A percentile compares a stretch with the other conserved stretches of the same genome.
These are phyloP conservation scores for Rhabdornis inornatus DNA, from an alignment of 2,113 vertebrate species.

Conservation along the genomic window DNA sequence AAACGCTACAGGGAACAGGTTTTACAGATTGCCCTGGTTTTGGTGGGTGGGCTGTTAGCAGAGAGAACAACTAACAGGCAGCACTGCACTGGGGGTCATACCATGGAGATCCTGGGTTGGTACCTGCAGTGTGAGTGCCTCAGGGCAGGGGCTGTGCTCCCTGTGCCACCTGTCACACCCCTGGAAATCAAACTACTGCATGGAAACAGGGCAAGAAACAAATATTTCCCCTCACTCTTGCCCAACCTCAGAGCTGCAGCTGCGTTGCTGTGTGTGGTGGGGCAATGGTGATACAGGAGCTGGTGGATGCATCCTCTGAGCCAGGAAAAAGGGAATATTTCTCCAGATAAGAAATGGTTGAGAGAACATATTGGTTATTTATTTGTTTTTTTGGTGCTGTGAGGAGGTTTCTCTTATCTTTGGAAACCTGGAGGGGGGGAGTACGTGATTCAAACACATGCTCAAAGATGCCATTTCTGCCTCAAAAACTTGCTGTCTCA, in stretches of 20 bases:
- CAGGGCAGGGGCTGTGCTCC: not conserved
- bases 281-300: not conserved
- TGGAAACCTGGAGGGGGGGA: not conserved
- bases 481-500: not conserved
- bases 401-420: not conserved
- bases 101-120: fast-evolving
- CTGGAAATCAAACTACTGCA: not conserved
- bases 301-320: not conserved
- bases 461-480: conserved; percentile 2
- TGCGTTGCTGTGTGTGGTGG: not conserved
- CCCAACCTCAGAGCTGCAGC: not conserved
- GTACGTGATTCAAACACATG: not conserved
- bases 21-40: not conserved
- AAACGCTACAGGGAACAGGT: not conserved
- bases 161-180: not conserved
- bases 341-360: not conserved
- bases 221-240: not conserved
- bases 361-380: conserved; percentile 8
- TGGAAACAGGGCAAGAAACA: not conserved
- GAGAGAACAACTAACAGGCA: not conserved
- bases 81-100: not conserved
- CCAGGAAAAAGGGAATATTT: not conserved
- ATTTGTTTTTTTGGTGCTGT: conserved; percentile 11
- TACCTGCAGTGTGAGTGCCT: not conserved
- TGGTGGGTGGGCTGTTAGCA: not conserved